Percentiles rank a stretch among this genome's conserved stretches.
Evolutionary conservation across 92 coral and sea anemone genomes (phyloP).

Genomic region (Siderastrea radians): DNA sequence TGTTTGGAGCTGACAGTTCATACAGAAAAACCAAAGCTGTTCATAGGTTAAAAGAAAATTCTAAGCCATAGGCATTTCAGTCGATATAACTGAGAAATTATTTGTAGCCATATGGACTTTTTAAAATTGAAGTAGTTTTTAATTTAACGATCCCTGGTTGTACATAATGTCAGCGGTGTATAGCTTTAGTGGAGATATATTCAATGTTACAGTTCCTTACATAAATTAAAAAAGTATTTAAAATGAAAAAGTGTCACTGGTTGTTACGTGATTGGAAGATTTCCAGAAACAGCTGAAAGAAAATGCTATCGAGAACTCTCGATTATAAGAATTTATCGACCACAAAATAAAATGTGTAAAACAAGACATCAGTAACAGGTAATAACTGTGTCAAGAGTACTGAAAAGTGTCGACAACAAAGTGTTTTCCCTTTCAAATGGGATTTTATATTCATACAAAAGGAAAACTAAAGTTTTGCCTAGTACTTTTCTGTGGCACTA

Average conservation of each 20-base stretch:
- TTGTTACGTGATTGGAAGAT: background rate
- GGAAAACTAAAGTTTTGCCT: too few species aligned
- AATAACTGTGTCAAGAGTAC: too few species aligned
- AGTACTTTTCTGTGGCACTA: too few species aligned
- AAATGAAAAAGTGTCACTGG: background rate
- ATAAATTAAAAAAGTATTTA: background rate
- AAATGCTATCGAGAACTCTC: too few species aligned
- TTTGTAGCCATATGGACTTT: background rate
- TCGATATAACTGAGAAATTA: background rate
- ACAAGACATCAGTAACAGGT: too few species aligned
- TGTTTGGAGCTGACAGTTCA: background rate
- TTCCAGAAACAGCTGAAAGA: background rate
- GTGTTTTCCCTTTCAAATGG: too few species aligned
- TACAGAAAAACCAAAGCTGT: background rate
- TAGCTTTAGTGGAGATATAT: background rate
- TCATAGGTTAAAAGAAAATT: background rate
- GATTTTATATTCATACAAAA: too few species aligned
- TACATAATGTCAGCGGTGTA: background rate
- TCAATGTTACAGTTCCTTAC: background rate
- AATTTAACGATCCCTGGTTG: conserved; percentile 12
- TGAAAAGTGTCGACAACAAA: too few species aligned
- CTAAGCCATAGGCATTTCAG: background rate
- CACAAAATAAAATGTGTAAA: too few species aligned
- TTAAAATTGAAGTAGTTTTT: background rate
- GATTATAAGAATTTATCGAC: too few species aligned